Evolutionary conservation across 1,140 invertebrate genomes (phyloP).

Genomic region (Helicoverpa armigera): DNA sequence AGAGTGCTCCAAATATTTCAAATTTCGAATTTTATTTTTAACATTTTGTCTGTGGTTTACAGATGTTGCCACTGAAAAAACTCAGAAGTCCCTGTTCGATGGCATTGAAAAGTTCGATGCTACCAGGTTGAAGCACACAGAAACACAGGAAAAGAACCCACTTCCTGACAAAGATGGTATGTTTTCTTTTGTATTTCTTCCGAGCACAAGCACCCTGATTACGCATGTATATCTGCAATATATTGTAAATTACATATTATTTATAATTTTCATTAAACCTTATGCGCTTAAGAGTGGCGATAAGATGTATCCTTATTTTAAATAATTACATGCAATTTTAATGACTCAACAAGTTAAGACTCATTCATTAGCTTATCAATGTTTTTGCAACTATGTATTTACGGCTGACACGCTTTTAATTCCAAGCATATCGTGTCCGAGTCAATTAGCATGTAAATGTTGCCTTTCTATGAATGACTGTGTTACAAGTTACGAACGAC

Average conservation of each 20-base stretch:
- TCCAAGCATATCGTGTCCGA: conserved; percentile 29
- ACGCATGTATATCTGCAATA: conserved; percentile 41
- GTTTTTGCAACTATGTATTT: conserved; percentile 35
- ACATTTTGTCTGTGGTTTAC: conserved; percentile 62
- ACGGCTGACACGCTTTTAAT: conserved; percentile 54
- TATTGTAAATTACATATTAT: not conserved
- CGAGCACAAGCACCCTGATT: conserved; percentile 12
- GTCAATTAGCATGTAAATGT: conserved; percentile 48
- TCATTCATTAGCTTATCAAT: conserved; percentile 45
- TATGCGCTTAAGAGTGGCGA: not conserved
- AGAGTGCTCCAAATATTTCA: conserved; percentile 37
- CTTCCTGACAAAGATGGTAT: conserved; percentile 98
- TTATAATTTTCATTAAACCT: not conserved
- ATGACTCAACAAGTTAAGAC: conserved; percentile 34
- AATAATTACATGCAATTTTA: conserved; percentile 37
- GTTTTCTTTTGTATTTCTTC: conserved; percentile 1
- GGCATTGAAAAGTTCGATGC: conserved; percentile 95
- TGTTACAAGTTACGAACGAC: conserved; percentile 7
- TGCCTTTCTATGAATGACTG: conserved; percentile 21
- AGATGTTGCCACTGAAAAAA: conserved; percentile 96
- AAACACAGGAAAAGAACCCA: conserved; percentile 97
- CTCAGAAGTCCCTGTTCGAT: conserved; percentile 93
- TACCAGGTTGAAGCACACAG: conserved; percentile 95
- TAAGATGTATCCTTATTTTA: not conserved
- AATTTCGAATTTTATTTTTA: conserved; percentile 33